Evolutionary conservation across 2,113 vertebrate species (phyloP).

Genomic region (Mungos mungo): DNA sequence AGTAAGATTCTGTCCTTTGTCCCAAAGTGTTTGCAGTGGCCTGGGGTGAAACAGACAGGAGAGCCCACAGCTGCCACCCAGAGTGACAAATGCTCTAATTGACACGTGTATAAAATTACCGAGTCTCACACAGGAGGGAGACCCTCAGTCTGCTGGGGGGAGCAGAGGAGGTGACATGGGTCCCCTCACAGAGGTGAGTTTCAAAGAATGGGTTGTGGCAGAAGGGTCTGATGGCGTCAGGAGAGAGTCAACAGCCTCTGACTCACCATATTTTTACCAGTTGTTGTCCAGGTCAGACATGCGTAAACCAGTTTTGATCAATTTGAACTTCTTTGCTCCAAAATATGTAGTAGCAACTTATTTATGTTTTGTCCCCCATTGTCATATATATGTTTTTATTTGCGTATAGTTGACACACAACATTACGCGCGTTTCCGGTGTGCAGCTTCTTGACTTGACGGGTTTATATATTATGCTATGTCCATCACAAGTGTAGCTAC

Average conservation of each 20-base stretch:
- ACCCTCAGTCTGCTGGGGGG: neutral
- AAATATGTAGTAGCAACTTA: neutral
- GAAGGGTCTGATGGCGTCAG: neutral
- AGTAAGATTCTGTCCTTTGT: neutral
- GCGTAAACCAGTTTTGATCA: neutral
- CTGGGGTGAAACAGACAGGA: neutral
- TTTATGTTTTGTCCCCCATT: neutral
- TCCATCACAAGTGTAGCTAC: neutral
- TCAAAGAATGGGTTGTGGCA: neutral
- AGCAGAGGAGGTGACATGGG: neutral
- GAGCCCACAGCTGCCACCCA: neutral
- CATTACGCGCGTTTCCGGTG: neutral
- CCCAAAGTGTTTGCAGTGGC: neutral
- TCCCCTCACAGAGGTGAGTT: neutral
- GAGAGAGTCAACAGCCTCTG: neutral
- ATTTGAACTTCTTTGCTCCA: constrained; percentile 33
- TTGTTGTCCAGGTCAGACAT: neutral
- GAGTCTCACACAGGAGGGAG: neutral
- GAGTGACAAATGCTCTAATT: neutral
- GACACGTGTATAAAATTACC: neutral
- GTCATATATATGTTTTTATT: neutral
- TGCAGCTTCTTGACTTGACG: neutral
- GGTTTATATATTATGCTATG: neutral
- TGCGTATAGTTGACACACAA: neutral
- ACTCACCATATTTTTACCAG: constrained; percentile 23